Percentiles rank a stretch among this genome's conserved stretches.
Evolutionary conservation across 2,113 vertebrate species (phyloP).

Genomic region (Halcyon senegalensis): DNA sequence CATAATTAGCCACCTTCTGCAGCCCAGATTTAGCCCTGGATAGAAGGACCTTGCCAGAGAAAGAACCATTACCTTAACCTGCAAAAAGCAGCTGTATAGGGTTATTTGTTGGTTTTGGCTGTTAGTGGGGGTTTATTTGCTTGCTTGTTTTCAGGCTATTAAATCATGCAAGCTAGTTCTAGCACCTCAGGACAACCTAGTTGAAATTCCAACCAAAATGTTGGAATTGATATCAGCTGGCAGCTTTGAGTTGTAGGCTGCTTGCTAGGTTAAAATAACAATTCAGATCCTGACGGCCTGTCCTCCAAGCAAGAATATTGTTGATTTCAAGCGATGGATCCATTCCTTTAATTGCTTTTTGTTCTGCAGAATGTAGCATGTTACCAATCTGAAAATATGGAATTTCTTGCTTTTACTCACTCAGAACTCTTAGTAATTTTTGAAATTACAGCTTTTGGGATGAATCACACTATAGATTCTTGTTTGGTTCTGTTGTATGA

Average conservation of each 20-base stretch:
- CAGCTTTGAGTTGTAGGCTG: neutral
- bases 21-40: neutral
- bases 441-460: neutral
- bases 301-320: neutral
- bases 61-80: neutral
- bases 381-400: neutral
- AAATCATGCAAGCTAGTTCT: neutral
- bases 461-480: neutral
- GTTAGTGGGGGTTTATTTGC: rapidly evolving
- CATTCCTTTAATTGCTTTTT: neutral
- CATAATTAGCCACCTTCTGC: rapidly evolving
- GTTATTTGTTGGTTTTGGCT: rapidly evolving
- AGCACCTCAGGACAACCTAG: neutral
- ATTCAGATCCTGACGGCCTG: neutral
- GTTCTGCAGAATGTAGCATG: neutral
- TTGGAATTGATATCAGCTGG: neutral
- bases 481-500: neutral
- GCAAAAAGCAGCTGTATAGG: neutral
- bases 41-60: neutral
- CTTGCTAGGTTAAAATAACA: neutral
- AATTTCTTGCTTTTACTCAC: neutral
- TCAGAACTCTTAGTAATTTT: neutral
- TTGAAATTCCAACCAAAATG: neutral
- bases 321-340: neutral
- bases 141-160: neutral